These are phyloP conservation scores for Aurelia aurita complex sp. Pacific DNA, from an alignment of 30 jellyfish, hydroid and myxozoan species.

Conservation along the genomic window DNA sequence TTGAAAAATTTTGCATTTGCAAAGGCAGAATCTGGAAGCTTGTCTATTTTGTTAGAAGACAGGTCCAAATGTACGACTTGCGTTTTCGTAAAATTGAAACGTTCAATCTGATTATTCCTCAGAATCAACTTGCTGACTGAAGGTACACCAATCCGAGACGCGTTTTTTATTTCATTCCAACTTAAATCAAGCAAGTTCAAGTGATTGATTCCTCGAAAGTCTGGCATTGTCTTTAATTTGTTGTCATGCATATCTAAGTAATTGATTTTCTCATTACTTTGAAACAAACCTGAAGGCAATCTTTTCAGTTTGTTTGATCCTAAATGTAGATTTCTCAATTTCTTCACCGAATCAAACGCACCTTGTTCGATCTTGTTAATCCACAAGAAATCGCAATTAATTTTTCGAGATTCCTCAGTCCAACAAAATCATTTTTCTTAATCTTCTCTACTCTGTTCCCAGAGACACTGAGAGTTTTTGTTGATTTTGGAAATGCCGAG, in stretches of 20 bases:
- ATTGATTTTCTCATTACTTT: no score
- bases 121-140: background rate
- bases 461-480: background rate
- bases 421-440: background rate
- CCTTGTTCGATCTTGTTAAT: conserved; percentile 8
- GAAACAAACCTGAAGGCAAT: no score
- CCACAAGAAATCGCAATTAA: background rate
- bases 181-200: background rate
- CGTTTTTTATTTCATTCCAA: conserved; percentile 2
- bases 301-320: no score
- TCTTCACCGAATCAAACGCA: conserved; percentile 26
- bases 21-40: conserved; percentile 30
- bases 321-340: background rate
- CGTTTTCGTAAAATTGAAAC: conserved; percentile 2
- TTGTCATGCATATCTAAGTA: no score
- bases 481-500: no score
- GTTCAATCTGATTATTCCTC: conserved; percentile 16
- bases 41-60: conserved; percentile 18
- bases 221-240: no score
- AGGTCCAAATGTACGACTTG: conserved; percentile 10
- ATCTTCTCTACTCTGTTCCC: background rate
- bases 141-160: background rate
- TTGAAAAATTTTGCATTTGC: background rate
- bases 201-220: no score
- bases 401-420: background rate